phyloP scores from a whole-genome alignment of 2,797 vertebrate species.

The Protosalanx chinensis region DNA sequence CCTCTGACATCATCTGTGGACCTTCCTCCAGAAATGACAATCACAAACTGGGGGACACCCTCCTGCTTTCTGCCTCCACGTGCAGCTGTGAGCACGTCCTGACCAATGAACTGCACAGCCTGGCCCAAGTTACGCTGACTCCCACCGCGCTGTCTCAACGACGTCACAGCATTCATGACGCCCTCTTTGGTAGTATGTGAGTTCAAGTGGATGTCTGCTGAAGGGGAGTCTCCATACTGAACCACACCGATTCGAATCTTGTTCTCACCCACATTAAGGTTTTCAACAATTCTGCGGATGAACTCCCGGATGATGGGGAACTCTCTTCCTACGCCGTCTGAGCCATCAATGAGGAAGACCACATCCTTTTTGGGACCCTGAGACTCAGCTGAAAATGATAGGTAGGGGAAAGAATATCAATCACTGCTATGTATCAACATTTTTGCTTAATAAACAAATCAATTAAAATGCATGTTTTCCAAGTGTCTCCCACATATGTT shows the following conservation, averaged over 20 bases:
- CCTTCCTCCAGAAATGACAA: constrained; percentile 70
- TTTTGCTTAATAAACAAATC: neutral
- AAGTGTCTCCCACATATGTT: neutral
- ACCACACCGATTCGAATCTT: constrained; percentile 81
- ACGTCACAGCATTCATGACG: constrained; percentile 71
- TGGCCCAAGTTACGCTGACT: constrained; percentile 82
- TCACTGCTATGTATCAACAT: neutral
- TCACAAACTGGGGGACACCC: constrained; percentile 76
- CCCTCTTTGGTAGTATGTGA: constrained; percentile 79
- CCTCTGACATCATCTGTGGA: constrained; percentile 69
- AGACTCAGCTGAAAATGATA: constrained; percentile 50
- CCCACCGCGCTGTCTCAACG: constrained; percentile 78
- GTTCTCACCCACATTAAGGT: constrained; percentile 82
- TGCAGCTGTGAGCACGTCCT: constrained; percentile 72
- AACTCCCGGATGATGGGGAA: constrained; percentile 86
- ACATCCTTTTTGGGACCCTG: constrained; percentile 81
- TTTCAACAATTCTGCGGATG: constrained; percentile 81
- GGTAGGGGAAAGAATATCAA: constrained; percentile 8
- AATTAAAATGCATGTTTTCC: neutral
- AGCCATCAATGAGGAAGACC: constrained; percentile 93
- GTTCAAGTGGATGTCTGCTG: constrained; percentile 83
- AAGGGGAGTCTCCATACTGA: constrained; percentile 84
- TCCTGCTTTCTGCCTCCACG: constrained; percentile 72
- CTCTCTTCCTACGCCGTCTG: constrained; percentile 78
- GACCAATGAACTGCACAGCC: constrained; percentile 80